These are phyloP conservation scores for Osmoderma eremita DNA, from an alignment of 2,888 invertebrate genomes.

Conservation along the genomic window DNA sequence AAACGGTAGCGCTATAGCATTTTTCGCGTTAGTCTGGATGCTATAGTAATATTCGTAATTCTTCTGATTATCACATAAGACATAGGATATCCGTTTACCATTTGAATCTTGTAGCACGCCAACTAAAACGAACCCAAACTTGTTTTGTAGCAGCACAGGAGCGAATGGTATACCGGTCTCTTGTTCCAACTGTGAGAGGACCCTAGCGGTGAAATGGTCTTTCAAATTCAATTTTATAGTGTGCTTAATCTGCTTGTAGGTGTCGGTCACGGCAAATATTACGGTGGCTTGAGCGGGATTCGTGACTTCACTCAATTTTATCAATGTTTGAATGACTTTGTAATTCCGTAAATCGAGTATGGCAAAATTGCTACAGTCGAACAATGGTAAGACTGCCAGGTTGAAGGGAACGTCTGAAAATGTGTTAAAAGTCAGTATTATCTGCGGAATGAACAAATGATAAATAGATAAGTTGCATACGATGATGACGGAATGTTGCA, in stretches of 20 bases:
- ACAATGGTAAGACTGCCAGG: not conserved
- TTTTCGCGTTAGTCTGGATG: not conserved
- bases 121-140: not conserved
- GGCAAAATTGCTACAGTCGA: not conserved
- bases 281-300: not conserved
- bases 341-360: not conserved
- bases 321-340: not conserved
- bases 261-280: not conserved
- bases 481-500: no score
- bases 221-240: not conserved
- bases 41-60: not conserved
- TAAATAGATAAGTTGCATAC: no score
- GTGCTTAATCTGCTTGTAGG: no score
- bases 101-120: not conserved
- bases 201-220: not conserved
- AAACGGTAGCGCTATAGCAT: not conserved
- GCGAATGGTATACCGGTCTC: not conserved
- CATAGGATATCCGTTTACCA: not conserved
- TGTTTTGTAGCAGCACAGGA: not conserved
- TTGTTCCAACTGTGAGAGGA: not conserved
- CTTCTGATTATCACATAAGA: not conserved
- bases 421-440: not conserved
- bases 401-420: not conserved
- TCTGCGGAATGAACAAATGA: no score
- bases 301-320: not conserved